Evolutionary conservation across 2,888 invertebrate species (phyloP).

Genomic region (Periphyllus acericola): DNA sequence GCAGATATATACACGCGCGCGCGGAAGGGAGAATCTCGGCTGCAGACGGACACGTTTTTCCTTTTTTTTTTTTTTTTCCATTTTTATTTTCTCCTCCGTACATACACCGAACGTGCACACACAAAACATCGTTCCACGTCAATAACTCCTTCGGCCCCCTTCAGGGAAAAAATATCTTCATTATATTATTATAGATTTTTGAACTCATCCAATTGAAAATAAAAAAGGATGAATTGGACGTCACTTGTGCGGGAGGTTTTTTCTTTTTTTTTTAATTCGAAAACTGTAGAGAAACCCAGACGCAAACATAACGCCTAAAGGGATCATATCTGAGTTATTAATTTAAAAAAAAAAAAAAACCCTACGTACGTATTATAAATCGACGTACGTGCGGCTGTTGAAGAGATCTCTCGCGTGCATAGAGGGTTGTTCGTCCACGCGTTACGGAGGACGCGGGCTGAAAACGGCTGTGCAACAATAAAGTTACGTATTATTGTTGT

Average conservation of each 20-base stretch:
- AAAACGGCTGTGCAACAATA: not conserved
- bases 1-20: not conserved
- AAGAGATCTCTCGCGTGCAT: not conserved
- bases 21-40: slow-evolving; percentile 27
- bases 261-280: slow-evolving; percentile 38
- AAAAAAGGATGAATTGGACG: slow-evolving; percentile 28
- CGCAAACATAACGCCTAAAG: slow-evolving; percentile 15
- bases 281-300: slow-evolving; percentile 41
- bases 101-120: slow-evolving; percentile 12
- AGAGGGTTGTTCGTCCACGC: slow-evolving; percentile 18
- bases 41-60: slow-evolving; percentile 52
- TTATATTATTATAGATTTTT: slow-evolving; percentile 58
- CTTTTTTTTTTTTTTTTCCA: not conserved
- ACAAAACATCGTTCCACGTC: slow-evolving; percentile 60
- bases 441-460: not conserved
- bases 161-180: slow-evolving; percentile 40
- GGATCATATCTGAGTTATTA: slow-evolving; percentile 45
- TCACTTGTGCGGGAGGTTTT: slow-evolving; percentile 20
- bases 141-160: slow-evolving; percentile 50
- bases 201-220: slow-evolving; percentile 59
- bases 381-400: not conserved
- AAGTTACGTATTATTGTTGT: not conserved
- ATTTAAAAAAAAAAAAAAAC: slow-evolving; percentile 19
- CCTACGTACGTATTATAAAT: not conserved
- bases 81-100: too few relatives aligned